Evolutionary conservation across 1,140 invertebrate species (phyloP), one percentile per base, ranked within the genome.

Genomic region (Bombus balteatus): DNA sequence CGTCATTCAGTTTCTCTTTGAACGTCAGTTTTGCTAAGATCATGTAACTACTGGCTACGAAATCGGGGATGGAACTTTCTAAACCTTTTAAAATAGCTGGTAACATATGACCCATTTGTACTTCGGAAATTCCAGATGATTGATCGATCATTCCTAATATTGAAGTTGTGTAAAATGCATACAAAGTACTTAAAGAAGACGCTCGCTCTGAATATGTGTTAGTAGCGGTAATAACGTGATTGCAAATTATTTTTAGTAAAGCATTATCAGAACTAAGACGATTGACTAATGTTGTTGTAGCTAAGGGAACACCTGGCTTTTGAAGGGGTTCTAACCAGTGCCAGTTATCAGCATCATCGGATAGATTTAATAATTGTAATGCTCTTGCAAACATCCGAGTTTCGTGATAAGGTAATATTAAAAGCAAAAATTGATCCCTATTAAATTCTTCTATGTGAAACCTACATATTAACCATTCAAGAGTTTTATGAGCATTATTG

Each of bases 381-480:
- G 98, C 96, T 81, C 94, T 96, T 0, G 98, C 96, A 95, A 99
- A 99, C 76, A 98, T 97, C 86, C 97, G 97, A 32, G 98, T 98
- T 90, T 99, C 98, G 94, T 99, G 98, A 93, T 99, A 99, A 0
- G 99, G 98, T 68, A 99, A 93, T 78, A 98, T 97, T 66, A 98
- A 95, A 85, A 97, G 95, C 85, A 99, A 95, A 59, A 99, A 96
- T 2, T 97, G 96, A 92, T 98, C 97, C 81, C 96, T 96, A 92
- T 99, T 99, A 92, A 97, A 99, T 75, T 97, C 95, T 91, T 99
- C 98, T 86, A 99, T 97, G 73, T 97, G 96, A 94, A 97, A 99
- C 91, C 98, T 97, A 86, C 97, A 96, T 73, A 99, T 96, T 5
- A 99, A 95, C 99, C 98, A 99, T 96, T 99, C 99, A 41, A 99